phyloP scores from a whole-genome alignment of 2,797 vertebrate genomes.

The Notolabrus celidotus region DNA sequence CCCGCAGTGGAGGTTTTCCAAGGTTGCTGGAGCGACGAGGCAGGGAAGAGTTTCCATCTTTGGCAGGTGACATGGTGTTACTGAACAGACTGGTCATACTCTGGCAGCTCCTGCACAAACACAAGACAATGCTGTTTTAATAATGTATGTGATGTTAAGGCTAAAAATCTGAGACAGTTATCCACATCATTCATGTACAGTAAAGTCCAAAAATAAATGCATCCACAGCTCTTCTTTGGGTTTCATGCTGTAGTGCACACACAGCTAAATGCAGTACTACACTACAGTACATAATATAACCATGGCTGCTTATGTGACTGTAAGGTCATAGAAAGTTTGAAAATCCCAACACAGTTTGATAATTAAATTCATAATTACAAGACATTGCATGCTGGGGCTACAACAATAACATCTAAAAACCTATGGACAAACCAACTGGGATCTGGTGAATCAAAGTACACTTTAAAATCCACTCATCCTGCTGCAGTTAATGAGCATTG shows the following conservation, averaged over 20 bases:
- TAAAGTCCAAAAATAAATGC: neutral
- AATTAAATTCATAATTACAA: neutral
- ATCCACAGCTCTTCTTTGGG: neutral
- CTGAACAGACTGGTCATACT: slow-evolving; percentile 97
- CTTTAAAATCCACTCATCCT: slow-evolving; percentile 17
- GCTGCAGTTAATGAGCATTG: slow-evolving; percentile 12
- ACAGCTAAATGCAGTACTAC: too few relatives aligned
- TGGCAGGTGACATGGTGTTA: slow-evolving; percentile 89
- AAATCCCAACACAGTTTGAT: neutral
- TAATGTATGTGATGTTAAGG: neutral
- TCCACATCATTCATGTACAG: neutral
- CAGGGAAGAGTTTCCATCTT: slow-evolving; percentile 93
- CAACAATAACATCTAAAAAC: neutral
- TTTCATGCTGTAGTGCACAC: neutral
- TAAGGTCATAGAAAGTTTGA: neutral
- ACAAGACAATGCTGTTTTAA: slow-evolving; percentile 36
- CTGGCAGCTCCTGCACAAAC: slow-evolving; percentile 93
- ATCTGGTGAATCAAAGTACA: neutral
- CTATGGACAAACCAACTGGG: neutral
- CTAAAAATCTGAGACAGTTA: neutral
- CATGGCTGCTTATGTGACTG: neutral
- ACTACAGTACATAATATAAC: neutral
- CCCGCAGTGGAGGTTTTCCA: slow-evolving; percentile 91
- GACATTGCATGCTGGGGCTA: neutral
- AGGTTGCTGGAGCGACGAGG: slow-evolving; percentile 87